Percentiles rank a stretch among this genome's conserved stretches.
Evolutionary conservation across 2,888 invertebrate species (phyloP).

Genomic region (Tachina grossa): DNA sequence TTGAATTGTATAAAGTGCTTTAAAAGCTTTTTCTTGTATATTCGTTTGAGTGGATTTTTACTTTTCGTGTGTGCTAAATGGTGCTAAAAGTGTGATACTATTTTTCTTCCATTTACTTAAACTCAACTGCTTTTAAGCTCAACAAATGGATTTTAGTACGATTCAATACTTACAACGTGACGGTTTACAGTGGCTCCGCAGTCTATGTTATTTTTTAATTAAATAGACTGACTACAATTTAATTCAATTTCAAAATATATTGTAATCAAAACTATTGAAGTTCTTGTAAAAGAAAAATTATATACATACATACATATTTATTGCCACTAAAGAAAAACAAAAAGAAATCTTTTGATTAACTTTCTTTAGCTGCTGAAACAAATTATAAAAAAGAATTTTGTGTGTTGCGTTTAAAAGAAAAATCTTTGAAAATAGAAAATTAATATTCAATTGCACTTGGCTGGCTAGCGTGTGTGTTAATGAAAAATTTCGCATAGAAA

Average conservation of each 20-base stretch:
- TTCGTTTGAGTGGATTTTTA: constrained; percentile 27
- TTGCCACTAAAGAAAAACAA: background rate
- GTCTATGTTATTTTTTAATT: constrained; percentile 50
- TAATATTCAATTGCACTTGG: constrained; percentile 44
- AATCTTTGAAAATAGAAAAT: constrained; percentile 32
- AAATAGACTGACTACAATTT: constrained; percentile 49
- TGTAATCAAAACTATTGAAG: constrained; percentile 37
- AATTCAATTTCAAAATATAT: constrained; percentile 31
- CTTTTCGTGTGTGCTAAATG: constrained; percentile 18
- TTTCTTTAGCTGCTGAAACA: constrained; percentile 26
- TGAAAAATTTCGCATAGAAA: constrained; percentile 53
- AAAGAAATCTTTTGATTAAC: background rate
- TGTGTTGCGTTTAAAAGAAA: constrained; percentile 33
- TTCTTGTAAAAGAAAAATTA: constrained; percentile 33
- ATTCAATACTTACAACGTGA: constrained; percentile 71
- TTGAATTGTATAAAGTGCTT: constrained; percentile 7
- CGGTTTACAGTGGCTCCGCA: constrained; percentile 60
- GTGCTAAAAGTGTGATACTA: constrained; percentile 23
- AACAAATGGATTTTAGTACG: constrained; percentile 71
- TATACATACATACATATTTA: background rate
- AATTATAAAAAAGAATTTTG: constrained; percentile 6
- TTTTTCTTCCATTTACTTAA: constrained; percentile 44
- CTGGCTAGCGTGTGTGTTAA: constrained; percentile 66
- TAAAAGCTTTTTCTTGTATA: constrained; percentile 38
- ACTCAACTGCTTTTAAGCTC: constrained; percentile 67